Base-by-base conservation (phyloP, 2,797 vertebrate species). In the Platyrinchus mystaceus region DNA sequence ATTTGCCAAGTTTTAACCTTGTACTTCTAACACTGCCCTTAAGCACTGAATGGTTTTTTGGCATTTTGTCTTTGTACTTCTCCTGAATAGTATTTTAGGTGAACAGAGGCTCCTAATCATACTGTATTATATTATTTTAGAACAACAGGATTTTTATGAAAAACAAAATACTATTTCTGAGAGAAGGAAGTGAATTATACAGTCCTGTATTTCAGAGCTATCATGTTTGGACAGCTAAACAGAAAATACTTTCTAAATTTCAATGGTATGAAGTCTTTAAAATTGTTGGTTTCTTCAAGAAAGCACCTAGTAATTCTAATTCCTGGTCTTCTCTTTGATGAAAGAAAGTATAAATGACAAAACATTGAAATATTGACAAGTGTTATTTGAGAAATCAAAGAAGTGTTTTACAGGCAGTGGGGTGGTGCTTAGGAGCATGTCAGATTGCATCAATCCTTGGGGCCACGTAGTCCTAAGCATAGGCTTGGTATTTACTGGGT, bases 161-260 rank as follows among this genome's bases (percentile, higher is more conserved):
- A 56, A 19, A 18, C 0, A 7, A 11, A 20, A 23, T 76, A 7
- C n/a, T 69, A 5, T 62, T 84, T 39, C 46, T 64, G 67, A 49
- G 58, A 59, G 41, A 78, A 43, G 41, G 22, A 80, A 68, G 16
- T 23, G 21, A 83, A 69, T 14, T 23, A 34, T 43, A 21, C 5
- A 67, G 64, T 56, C 19, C 16, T 62, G 0, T 49, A 26, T 58
- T 58, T 80, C 39, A 67, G 58, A 67, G 24, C 23, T 32, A 7
- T 10, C 4, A 1, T 0, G 1, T 63, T 66, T 58, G 37, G 34
- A 49, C 16, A 47, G 8, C 10, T 76, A 50, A 82, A 58, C 9
- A 69, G 58, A 50, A 82, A 69, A 69, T 49, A 34, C 5, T 62
- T 44, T n/a, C 3, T 62, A 15, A 41, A 34, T 76, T 89, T 79